phyloP scores from a whole-genome alignment of 2,113 vertebrate genomes.

The Bufo bufo region DNA sequence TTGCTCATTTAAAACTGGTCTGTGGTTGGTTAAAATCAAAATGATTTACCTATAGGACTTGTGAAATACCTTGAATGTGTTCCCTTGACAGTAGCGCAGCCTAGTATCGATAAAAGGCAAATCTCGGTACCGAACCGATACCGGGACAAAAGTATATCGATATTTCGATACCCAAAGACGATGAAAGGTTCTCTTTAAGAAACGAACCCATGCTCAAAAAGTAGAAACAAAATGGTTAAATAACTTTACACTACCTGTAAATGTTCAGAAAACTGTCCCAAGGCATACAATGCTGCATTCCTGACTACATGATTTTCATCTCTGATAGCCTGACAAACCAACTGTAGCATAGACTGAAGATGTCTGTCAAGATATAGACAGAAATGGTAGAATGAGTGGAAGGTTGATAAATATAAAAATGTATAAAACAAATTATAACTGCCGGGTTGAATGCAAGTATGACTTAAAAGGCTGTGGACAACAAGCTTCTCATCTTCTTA shows the following conservation, averaged over 20 bases:
- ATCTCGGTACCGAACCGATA: no score
- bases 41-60: background rate
- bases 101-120: no score
- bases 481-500: no score
- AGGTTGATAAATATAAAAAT: background rate
- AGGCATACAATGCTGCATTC: constrained; percentile 81
- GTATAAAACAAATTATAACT: background rate
- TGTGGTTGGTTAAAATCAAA: no score
- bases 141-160: no score
- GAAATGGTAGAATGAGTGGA: background rate
- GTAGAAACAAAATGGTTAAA: no score
- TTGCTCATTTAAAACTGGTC: no score
- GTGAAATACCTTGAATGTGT: background rate
- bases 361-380: constrained; percentile 69
- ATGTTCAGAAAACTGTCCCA: constrained; percentile 90
- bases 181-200: no score
- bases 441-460: background rate
- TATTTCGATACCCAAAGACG: no score
- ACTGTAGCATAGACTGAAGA: constrained; percentile 79
- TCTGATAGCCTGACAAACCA: constrained; percentile 79
- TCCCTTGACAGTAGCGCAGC: no score
- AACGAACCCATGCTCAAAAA: no score
- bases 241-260: constrained; percentile 75
- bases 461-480: no score
- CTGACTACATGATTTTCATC: constrained; percentile 82